These are phyloP conservation scores for Styela plicata DNA, from an alignment of 23 tunicate genomes.

Conservation along the genomic window DNA sequence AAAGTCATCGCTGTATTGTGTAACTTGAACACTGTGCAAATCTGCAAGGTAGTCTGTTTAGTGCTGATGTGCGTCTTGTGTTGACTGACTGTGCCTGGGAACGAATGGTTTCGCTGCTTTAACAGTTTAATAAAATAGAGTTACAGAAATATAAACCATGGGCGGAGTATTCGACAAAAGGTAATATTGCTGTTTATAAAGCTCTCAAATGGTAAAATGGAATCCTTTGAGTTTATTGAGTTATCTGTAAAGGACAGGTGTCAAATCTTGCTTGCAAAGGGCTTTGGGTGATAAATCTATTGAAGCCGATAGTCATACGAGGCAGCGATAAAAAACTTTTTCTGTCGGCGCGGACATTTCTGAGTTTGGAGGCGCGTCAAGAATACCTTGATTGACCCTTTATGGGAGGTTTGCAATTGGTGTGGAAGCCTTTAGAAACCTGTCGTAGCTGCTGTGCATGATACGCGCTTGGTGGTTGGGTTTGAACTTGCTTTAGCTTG, in stretches of 20 bases:
- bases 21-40: too few relatives aligned
- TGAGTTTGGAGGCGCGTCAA: slow-evolving; percentile 66
- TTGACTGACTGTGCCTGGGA: too few relatives aligned
- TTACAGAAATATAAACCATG: slow-evolving; percentile 7
- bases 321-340: slow-evolving; percentile 50
- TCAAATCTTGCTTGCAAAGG: background rate
- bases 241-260: slow-evolving; percentile 13
- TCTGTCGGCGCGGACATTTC: slow-evolving; percentile 90
- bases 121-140: too few relatives aligned
- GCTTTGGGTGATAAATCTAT: slow-evolving; percentile 44
- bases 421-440: slow-evolving; percentile 37
- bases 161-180: slow-evolving; percentile 29
- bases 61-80: too few relatives aligned
- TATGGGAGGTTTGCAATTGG: slow-evolving; percentile 19
- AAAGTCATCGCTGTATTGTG: too few relatives aligned
- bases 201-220: slow-evolving; percentile 38
- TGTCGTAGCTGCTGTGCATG: slow-evolving; percentile 51
- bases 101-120: too few relatives aligned
- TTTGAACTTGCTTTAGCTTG: slow-evolving; percentile 68
- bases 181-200: slow-evolving; percentile 42
- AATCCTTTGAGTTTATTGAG: slow-evolving; percentile 47
- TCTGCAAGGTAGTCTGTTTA: too few relatives aligned
- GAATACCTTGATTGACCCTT: background rate
- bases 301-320: slow-evolving; percentile 57
- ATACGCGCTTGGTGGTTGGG: slow-evolving; percentile 70